Conservation (phyloP, 2,888 invertebrate species). For the Mycalesis mineus region DNA sequence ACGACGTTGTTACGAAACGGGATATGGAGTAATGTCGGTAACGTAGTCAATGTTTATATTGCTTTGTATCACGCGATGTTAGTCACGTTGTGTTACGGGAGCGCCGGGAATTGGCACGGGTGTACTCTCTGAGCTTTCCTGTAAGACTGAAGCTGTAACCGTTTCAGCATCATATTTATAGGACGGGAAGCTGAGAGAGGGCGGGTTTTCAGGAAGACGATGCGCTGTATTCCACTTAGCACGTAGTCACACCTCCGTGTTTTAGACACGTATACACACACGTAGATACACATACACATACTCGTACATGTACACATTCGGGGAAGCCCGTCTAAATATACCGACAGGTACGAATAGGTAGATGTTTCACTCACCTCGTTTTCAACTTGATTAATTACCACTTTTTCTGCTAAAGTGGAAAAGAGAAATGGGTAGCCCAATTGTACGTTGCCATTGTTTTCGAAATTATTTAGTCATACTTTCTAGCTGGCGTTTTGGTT, state of each 20-base stretch:
- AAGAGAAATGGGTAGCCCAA: background rate
- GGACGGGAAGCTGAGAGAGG: constrained; percentile 54
- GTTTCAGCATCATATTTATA: constrained; percentile 71
- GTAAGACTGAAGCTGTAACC: constrained; percentile 64
- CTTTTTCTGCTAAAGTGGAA: background rate
- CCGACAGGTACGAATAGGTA: constrained; percentile 18
- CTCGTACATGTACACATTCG: constrained; percentile 47
- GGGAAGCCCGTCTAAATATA: constrained; percentile 63
- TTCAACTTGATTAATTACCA: constrained; percentile 5
- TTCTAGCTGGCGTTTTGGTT: background rate
- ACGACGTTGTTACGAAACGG: constrained; percentile 40
- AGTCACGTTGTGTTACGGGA: constrained; percentile 62
- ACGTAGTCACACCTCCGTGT: constrained; percentile 59
- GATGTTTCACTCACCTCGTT: constrained; percentile 11
- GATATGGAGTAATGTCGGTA: constrained; percentile 28
- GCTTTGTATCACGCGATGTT: constrained; percentile 43
- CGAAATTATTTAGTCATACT: no score
- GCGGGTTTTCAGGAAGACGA: constrained; percentile 66
- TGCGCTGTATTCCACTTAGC: constrained; percentile 60
- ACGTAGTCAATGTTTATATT: constrained; percentile 25
- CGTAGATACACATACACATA: no score
- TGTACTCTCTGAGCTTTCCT: constrained; percentile 59
- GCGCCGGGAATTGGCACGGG: constrained; percentile 59
- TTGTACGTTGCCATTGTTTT: background rate
- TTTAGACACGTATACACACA: constrained; percentile 50